A percentile compares a stretch with the other conserved stretches of the same genome.
phyloP scores from a whole-genome alignment of 1,140 invertebrate genomes.

The Cherax destructor region DNA sequence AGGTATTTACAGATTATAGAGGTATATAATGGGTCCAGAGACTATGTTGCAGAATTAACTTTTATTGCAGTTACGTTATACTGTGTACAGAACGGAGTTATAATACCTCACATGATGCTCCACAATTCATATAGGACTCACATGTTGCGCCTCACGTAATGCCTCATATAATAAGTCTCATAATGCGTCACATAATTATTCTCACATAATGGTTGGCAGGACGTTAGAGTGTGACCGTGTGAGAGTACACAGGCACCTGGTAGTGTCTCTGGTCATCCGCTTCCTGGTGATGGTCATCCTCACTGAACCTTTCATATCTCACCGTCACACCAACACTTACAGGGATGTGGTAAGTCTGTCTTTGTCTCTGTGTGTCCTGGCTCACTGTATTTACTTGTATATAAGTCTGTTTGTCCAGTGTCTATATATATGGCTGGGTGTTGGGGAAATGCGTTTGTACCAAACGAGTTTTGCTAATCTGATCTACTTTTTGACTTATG shows the following conservation, averaged over 20 bases:
- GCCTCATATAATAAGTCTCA: neutral
- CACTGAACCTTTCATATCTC: conserved; percentile 44
- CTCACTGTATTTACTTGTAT: neutral
- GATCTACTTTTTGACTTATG: no score
- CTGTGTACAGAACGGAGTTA: no score
- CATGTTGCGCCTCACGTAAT: neutral
- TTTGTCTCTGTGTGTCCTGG: neutral
- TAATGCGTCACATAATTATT: neutral
- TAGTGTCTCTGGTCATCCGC: conserved; percentile 37
- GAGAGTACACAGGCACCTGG: conserved; percentile 39
- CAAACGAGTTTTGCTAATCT: no score
- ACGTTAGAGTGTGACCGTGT: conserved; percentile 47
- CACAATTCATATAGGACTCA: no score
- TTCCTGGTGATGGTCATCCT: conserved; percentile 46
- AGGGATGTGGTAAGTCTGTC: conserved; percentile 29
- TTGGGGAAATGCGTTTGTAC: neutral
- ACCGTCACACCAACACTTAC: conserved; percentile 16
- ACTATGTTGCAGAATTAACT: no score
- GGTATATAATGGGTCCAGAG: no score
- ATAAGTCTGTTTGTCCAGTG: neutral
- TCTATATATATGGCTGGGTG: neutral
- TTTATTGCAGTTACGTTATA: no score
- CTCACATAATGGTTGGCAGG: neutral
- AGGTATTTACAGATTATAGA: no score
- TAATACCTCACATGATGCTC: neutral